Percentiles rank a stretch among this genome's conserved stretches.
These are phyloP conservation scores for Eristalinus sepulchralis DNA, from an alignment of 2,888 invertebrate species.

Conservation along the genomic window DNA sequence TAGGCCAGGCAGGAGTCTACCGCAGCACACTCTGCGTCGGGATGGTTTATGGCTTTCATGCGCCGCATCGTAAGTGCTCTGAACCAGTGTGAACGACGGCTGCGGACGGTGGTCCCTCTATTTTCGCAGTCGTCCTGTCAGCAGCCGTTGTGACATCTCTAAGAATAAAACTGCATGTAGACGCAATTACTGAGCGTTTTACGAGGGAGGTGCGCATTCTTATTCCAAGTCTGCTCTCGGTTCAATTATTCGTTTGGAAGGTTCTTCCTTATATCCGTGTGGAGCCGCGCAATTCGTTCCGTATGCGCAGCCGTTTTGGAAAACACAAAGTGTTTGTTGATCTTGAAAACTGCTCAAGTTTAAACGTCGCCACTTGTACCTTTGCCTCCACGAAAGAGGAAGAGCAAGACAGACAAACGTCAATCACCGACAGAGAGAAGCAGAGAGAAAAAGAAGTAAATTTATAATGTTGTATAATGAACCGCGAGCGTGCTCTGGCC, in stretches of 20 bases:
- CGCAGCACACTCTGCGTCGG: conserved; percentile 26
- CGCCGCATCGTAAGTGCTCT: conserved; percentile 45
- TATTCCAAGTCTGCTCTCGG: neutral
- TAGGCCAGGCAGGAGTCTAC: conserved; percentile 55
- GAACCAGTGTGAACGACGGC: conserved; percentile 12
- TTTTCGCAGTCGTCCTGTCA: conserved; percentile 56
- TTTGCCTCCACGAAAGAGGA: neutral
- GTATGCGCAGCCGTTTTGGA: conserved; percentile 11
- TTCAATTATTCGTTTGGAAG: conserved; percentile 28
- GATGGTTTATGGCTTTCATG: conserved; percentile 50
- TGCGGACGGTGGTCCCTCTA: conserved; percentile 10
- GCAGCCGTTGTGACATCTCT: conserved; percentile 11
- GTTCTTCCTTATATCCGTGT: conserved; percentile 51
- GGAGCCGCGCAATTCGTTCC: neutral
- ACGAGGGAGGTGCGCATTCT: neutral
- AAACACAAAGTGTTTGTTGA: conserved; percentile 21
- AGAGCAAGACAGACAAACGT: conserved; percentile 31
- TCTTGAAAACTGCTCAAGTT: conserved; percentile 52
- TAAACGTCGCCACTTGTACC: neutral
- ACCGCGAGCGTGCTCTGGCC: conserved; percentile 55
- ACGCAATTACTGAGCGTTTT: conserved; percentile 21
- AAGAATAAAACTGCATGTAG: conserved; percentile 46
- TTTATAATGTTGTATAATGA: conserved; percentile 49
- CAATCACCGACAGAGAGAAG: conserved; percentile 50
- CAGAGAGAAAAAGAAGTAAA: neutral